A percentile compares a stretch with the other conserved stretches of the same genome.
Conservation (phyloP, 2,113 vertebrate genomes). For the Hemichromis elongatus region DNA sequence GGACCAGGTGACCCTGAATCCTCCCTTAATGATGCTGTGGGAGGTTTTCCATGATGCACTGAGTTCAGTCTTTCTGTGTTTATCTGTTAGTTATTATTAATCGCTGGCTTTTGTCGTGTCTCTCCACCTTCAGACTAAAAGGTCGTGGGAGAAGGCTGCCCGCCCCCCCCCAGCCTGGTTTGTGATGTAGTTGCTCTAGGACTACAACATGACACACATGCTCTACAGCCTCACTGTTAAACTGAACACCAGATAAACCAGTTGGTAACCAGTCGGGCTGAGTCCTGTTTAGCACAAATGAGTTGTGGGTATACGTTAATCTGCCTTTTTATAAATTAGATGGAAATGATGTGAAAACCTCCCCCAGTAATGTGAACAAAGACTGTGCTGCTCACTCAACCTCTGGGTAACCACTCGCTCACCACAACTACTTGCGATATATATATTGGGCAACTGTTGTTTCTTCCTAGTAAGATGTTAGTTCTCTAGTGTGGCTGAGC, state of each 20-base stretch:
- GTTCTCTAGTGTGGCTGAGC: background rate
- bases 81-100: background rate
- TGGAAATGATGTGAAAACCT: background rate
- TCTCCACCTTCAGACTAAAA: background rate
- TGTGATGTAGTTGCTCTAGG: background rate
- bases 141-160: background rate
- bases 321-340: background rate
- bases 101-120: background rate
- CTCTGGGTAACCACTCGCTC: background rate
- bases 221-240: background rate
- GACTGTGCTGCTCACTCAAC: background rate
- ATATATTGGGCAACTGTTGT: background rate
- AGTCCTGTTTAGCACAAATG: background rate
- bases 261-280: rapidly evolving
- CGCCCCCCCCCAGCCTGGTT: background rate
- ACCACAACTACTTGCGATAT: background rate
- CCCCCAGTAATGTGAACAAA: background rate
- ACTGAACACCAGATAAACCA: background rate
- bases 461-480: background rate
- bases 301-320: background rate
- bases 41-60: background rate
- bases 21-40: background rate
- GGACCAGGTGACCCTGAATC: background rate
- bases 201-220: rapidly evolving
- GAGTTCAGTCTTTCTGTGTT: background rate